Percentiles rank a stretch among this genome's conserved stretches.
Conservation (phyloP, 2,797 vertebrate genomes). For the Lepus townsendii region DNA sequence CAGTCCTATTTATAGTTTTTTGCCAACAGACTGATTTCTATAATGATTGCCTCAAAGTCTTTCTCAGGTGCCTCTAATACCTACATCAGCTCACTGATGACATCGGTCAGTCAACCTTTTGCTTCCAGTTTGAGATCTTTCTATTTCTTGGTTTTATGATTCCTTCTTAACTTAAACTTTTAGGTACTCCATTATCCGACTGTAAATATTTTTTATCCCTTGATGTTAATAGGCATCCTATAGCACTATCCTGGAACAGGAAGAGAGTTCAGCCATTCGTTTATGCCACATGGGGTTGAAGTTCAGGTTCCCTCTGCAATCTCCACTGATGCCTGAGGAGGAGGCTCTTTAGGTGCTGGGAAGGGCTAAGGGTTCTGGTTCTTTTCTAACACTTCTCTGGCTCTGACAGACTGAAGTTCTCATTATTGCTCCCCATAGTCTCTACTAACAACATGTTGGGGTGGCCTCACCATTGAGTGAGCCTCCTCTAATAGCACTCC, state of each 20-base stretch:
- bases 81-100: not conserved
- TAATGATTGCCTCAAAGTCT: not conserved
- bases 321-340: not conserved
- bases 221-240: conserved; percentile 25
- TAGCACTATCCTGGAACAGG: not conserved
- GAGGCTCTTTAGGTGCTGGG: not conserved
- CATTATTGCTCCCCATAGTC: not conserved
- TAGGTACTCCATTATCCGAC: not conserved
- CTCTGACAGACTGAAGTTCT: not conserved
- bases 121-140: not conserved
- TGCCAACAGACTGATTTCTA: not conserved
- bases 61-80: not conserved
- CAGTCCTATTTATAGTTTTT: not conserved
- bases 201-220: conserved; percentile 10
- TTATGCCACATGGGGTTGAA: not conserved
- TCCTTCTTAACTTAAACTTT: not conserved
- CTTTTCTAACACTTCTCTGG: not conserved
- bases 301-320: not conserved
- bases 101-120: not conserved
- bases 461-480: not conserved
- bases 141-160: not conserved
- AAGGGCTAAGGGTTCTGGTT: not conserved
- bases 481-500: not conserved
- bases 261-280: not conserved
- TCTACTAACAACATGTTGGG: not conserved